A percentile compares a stretch with the other conserved stretches of the same genome.
phyloP scores from a whole-genome alignment of 2,888 invertebrate genomes.

The Torymus tubicola region DNA sequence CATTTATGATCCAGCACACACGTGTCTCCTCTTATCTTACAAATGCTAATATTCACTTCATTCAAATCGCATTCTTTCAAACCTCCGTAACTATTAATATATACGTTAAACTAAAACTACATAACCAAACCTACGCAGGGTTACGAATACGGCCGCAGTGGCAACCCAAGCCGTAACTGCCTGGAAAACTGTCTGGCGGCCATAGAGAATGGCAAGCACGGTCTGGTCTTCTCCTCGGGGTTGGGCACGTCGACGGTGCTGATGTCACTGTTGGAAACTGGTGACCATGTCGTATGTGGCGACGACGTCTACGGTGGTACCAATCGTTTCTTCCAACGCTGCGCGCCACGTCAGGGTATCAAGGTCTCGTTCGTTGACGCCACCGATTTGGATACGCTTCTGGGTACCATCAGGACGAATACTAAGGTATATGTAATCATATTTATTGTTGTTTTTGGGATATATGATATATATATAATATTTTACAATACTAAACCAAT shows the following conservation, averaged over 20 bases:
- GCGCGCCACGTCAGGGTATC: slow-evolving; percentile 83
- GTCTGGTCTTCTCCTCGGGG: slow-evolving; percentile 91
- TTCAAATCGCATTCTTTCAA: too few relatives aligned
- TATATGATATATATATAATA: too few relatives aligned
- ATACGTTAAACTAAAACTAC: too few relatives aligned
- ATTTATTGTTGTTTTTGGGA: not conserved
- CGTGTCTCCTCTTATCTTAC: too few relatives aligned
- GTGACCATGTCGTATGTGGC: slow-evolving; percentile 93
- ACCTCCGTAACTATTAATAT: too few relatives aligned
- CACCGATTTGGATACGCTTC: slow-evolving; percentile 82
- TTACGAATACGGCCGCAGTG: slow-evolving; percentile 94
- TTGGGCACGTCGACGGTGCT: slow-evolving; percentile 90
- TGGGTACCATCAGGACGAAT: slow-evolving; percentile 85
- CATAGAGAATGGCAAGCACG: slow-evolving; percentile 92
- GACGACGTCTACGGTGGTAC: slow-evolving; percentile 98
- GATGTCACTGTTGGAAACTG: slow-evolving; percentile 84
- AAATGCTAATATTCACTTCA: too few relatives aligned
- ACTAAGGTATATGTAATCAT: slow-evolving; percentile 83
- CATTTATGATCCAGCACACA: too few relatives aligned
- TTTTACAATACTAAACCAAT: too few relatives aligned
- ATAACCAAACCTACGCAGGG: slow-evolving; percentile 78
- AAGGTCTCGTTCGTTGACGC: slow-evolving; percentile 88
- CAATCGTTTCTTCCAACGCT: slow-evolving; percentile 83
- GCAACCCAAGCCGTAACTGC: slow-evolving; percentile 94
- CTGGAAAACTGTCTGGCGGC: slow-evolving; percentile 93